A percentile compares a stretch with the other conserved stretches of the same genome.
These are phyloP conservation scores for Cinara cedri DNA, from an alignment of 2,888 invertebrate species.

Conservation along the genomic window DNA sequence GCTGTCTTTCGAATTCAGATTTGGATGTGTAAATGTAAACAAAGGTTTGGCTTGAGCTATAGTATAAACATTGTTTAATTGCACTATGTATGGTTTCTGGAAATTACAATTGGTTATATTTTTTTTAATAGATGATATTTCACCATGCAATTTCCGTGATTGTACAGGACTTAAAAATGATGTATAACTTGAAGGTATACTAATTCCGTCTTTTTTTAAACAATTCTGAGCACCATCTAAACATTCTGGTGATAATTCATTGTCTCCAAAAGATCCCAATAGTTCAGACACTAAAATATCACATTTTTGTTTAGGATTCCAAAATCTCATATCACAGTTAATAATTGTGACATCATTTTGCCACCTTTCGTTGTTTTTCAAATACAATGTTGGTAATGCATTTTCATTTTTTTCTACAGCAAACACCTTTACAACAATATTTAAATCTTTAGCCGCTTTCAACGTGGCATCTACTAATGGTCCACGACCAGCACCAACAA, in stretches of 20 bases:
- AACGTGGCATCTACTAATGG: slow-evolving; percentile 88
- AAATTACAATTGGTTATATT: slow-evolving; percentile 59
- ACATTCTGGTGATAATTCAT: slow-evolving; percentile 98
- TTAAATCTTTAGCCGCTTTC: slow-evolving; percentile 76
- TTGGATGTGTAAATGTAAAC: slow-evolving; percentile 92
- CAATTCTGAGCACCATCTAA: slow-evolving; percentile 91
- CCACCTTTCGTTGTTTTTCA: slow-evolving; percentile 75
- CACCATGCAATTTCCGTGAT: slow-evolving; percentile 81
- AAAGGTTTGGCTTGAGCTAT: slow-evolving; percentile 76
- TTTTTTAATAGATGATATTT: slow-evolving; percentile 66
- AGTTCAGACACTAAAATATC: slow-evolving; percentile 96
- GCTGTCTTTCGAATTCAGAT: slow-evolving; percentile 65
- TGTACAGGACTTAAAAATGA: slow-evolving; percentile 93
- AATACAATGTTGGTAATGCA: slow-evolving; percentile 66
- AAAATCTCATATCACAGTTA: slow-evolving; percentile 84
- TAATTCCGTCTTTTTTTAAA: slow-evolving; percentile 84
- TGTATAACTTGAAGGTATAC: slow-evolving; percentile 87
- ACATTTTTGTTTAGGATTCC: slow-evolving; percentile 81
- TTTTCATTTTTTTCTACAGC: slow-evolving; percentile 99
- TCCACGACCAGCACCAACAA: slow-evolving; percentile 93
- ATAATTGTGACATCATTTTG: slow-evolving; percentile 77
- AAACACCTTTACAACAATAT: slow-evolving; percentile 79
- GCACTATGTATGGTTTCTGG: slow-evolving; percentile 92
- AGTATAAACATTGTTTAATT: slow-evolving; percentile 82
- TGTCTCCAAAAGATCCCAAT: slow-evolving; percentile 97